phyloP scores from a whole-genome alignment of 2,113 vertebrate genomes.

The Istiophorus platypterus region DNA sequence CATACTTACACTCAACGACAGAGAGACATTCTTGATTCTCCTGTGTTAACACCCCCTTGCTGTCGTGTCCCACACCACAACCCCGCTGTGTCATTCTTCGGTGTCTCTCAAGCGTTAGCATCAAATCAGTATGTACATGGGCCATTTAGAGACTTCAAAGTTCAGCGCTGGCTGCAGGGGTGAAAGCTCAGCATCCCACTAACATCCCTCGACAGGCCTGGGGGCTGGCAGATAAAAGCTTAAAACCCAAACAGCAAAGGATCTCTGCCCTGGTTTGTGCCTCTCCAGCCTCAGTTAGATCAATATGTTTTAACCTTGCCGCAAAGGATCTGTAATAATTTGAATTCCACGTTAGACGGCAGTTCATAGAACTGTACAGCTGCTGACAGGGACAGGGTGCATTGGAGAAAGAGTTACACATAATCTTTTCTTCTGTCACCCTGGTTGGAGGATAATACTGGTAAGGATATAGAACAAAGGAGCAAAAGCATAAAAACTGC shows the following conservation, averaged over 20 bases:
- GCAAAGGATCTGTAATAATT: slow-evolving; percentile 76
- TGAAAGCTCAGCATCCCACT: slow-evolving; percentile 80
- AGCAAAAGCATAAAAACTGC: slow-evolving; percentile 33
- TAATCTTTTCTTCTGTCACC: slow-evolving; percentile 31
- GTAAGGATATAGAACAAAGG: slow-evolving; percentile 23
- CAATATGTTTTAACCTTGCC: slow-evolving; percentile 83
- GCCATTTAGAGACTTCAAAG: slow-evolving; percentile 83
- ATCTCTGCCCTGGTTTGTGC: slow-evolving; percentile 57
- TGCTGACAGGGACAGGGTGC: slow-evolving; percentile 41
- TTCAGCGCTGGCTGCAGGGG: slow-evolving; percentile 75
- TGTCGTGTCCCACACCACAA: slow-evolving; percentile 3
- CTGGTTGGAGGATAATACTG: slow-evolving; percentile 1
- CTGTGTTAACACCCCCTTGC: neutral
- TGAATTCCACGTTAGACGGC: slow-evolving; percentile 57
- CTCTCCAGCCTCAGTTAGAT: slow-evolving; percentile 71
- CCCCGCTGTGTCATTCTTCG: slow-evolving; percentile 52
- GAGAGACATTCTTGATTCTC: slow-evolving; percentile 4
- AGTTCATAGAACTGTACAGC: slow-evolving; percentile 42
- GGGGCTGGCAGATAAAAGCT: slow-evolving; percentile 82
- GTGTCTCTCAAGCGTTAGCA: slow-evolving; percentile 57
- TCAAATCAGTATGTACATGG: slow-evolving; percentile 75
- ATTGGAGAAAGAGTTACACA: slow-evolving; percentile 28
- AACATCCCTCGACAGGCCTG: slow-evolving; percentile 79
- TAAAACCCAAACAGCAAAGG: slow-evolving; percentile 79
- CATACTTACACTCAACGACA: neutral